A percentile compares a stretch with the other conserved stretches of the same genome.
Conservation (phyloP, 2,888 invertebrate species). For the Cistogaster globosa region DNA sequence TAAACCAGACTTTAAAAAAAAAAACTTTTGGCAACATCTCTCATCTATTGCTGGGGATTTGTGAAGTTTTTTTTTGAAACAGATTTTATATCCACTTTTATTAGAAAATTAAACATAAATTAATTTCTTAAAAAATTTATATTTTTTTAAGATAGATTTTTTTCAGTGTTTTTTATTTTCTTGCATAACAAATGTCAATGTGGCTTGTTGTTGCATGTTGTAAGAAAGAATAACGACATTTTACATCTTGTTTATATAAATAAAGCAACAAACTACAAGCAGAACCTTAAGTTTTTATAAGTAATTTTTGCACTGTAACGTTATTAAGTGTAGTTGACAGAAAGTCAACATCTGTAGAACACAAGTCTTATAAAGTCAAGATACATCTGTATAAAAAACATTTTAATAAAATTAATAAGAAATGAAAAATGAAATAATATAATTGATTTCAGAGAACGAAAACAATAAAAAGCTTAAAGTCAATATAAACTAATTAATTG, state of each 20-base stretch:
- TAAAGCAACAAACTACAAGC: constrained; percentile 12
- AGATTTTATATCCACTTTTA: too few relatives aligned
- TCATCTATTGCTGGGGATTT: too few relatives aligned
- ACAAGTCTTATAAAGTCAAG: background rate
- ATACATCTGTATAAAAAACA: background rate
- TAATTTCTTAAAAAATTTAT: too few relatives aligned
- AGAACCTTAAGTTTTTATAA: constrained; percentile 48
- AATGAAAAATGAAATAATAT: constrained; percentile 20
- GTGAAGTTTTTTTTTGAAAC: too few relatives aligned
- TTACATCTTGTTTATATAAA: background rate
- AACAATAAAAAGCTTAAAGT: background rate
- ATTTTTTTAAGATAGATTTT: background rate
- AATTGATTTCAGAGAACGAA: constrained; percentile 21
- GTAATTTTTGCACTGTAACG: constrained; percentile 53
- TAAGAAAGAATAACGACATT: background rate
- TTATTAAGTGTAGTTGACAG: constrained; percentile 65
- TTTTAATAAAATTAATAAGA: constrained; percentile 25
- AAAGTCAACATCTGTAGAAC: constrained; percentile 39
- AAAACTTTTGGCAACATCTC: too few relatives aligned
- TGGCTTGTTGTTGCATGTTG: constrained; percentile 9
- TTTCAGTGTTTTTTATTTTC: constrained; percentile 14
- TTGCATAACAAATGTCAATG: constrained; percentile 1
- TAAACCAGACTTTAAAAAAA: too few relatives aligned
- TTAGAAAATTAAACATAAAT: too few relatives aligned
- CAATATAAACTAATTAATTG: background rate